Evolutionary conservation across 1,140 invertebrate genomes (phyloP), one percentile per base, ranked within the genome.

Genomic region (Pseudomyrmex concolor): DNA sequence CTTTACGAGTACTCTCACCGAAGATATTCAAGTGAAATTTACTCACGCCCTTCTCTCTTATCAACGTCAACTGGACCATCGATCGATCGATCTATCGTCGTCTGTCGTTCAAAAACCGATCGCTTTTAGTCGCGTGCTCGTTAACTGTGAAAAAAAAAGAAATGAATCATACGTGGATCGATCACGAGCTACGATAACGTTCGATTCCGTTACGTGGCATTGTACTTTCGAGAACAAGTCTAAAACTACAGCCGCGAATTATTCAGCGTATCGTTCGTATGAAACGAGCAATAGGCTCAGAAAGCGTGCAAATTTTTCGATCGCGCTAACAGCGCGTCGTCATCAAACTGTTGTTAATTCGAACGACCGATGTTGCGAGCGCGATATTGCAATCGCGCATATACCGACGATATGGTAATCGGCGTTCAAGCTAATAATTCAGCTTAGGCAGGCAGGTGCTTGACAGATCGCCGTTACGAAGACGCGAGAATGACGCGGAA

Each of bases 11-110:
- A 74, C 43, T 74, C 57, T 74, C 45, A 50, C 45, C 57, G 48
- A 22, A 74, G 15, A 50, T 74, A 74, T 74, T 74, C 15, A 22
- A 74, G 57, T 74, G 43, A 74, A 62, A 74, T 19, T 74, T 50
- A 25, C 9, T 2, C 17, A 9, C 1, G 19, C 43, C 57, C 45
- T 74, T 74, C 59, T 48, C 8, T 55, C 25, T 60, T 62, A 74
- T 62, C 45, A 15, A 48, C 57, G 50, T 62, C 45, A 74, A 5
- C 15, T 25, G 17, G 45, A 74, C 8, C 9, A 50, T n/a, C 19
- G 64, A 51, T 51, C 48, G 15, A 62, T 74, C 43, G 25, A 60
- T 73, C 7, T 59, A 73, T 73, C 43, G 43, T 0, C 43, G 7
- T 34, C 34, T 25, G 15, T 62, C 43, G 7, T 74, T 48, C 25